These are phyloP conservation scores for Phataginus tetradactyla DNA, from an alignment of 2,797 vertebrate genomes.

Conservation along the genomic window DNA sequence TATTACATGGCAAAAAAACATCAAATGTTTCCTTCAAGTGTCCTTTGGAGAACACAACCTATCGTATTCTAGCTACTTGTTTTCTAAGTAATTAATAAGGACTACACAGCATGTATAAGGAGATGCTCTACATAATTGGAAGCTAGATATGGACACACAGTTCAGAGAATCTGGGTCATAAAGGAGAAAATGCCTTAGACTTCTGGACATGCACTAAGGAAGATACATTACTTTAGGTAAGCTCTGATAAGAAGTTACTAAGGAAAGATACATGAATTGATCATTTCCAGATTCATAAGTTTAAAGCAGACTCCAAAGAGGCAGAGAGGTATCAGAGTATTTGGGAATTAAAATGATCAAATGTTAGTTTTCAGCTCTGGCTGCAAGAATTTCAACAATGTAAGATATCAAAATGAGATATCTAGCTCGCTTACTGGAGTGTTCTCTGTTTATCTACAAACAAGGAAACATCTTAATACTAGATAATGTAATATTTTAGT, in stretches of 20 bases:
- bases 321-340: conserved; percentile 27
- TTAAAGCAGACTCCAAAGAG: conserved; percentile 63
- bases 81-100: conserved; percentile 65
- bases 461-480: conserved; percentile 71
- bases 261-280: conserved; percentile 81
- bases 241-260: conserved; percentile 71
- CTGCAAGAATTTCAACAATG: conserved; percentile 77
- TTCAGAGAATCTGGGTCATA: conserved; percentile 78
- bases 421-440: conserved; percentile 23
- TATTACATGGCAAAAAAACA: conserved; percentile 24
- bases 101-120: conserved; percentile 37
- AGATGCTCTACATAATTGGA: conserved; percentile 63
- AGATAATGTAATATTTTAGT: conserved; percentile 57
- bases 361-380: conserved; percentile 67
- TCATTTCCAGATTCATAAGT: conserved; percentile 77
- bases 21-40: conserved; percentile 48
- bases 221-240: conserved; percentile 76
- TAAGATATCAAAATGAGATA: conserved; percentile 76
- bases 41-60: conserved; percentile 75
- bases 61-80: conserved; percentile 62
- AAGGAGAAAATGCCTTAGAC: conserved; percentile 73
- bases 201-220: conserved; percentile 74
- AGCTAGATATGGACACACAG: conserved; percentile 67
- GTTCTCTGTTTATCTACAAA: conserved; percentile 66
- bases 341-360: conserved; percentile 78